Evolutionary conservation across 2,888 invertebrate species (phyloP).

Genomic region (Lithophane ornitopus): DNA sequence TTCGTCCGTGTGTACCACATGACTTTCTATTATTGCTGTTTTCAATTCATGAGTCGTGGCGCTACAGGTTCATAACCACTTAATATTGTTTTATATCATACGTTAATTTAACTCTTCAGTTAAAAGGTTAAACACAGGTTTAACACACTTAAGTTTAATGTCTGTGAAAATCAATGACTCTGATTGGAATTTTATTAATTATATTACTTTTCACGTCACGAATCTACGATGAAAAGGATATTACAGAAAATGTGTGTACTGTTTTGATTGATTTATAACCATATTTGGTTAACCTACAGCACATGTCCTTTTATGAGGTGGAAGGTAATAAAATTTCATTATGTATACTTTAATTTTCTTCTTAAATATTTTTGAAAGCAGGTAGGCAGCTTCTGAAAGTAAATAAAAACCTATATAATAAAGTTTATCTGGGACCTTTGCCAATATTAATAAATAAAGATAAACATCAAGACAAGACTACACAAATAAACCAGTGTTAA

Average conservation of each 20-base stretch:
- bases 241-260: background rate
- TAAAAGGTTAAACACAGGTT: slow-evolving; percentile 8
- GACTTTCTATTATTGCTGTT: slow-evolving; percentile 64
- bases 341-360: background rate
- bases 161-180: slow-evolving; percentile 10
- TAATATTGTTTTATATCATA: slow-evolving; percentile 52
- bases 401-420: slow-evolving; percentile 13
- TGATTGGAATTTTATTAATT: slow-evolving; percentile 1
- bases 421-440: background rate
- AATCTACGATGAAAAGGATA: background rate
- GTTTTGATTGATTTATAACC: background rate
- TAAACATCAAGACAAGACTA: slow-evolving; percentile 41
- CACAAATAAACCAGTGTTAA: slow-evolving; percentile 30
- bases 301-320: background rate
- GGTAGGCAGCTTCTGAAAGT: background rate
- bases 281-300: background rate
- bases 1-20: slow-evolving; percentile 46
- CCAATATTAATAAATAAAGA: slow-evolving; percentile 46
- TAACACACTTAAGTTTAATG: background rate
- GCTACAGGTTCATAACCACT: slow-evolving; percentile 59
- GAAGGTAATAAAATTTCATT: background rate
- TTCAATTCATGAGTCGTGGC: slow-evolving; percentile 63
- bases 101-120: slow-evolving; percentile 34
- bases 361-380: background rate
- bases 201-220: background rate